Conservation (phyloP, 2,113 vertebrate species). For the Embiotoca jacksoni region DNA sequence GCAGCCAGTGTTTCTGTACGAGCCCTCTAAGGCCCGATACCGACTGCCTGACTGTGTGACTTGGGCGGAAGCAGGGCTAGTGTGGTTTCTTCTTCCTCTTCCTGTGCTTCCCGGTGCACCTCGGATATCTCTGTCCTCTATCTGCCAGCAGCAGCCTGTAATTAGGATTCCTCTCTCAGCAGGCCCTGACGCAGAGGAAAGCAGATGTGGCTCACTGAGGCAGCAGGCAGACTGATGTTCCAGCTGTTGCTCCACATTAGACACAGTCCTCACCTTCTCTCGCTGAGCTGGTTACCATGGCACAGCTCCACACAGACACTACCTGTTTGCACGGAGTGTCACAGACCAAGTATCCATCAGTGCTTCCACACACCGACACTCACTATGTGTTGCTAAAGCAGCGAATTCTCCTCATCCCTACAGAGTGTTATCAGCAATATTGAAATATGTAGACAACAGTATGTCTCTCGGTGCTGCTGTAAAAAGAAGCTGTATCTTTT, state of each 20-base stretch:
- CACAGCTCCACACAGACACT: conserved; percentile 72
- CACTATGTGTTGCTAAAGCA: conserved; percentile 26
- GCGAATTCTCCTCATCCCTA: conserved; percentile 6
- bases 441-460: conserved; percentile 28
- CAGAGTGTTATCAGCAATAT: conserved; percentile 15
- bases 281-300: conserved; percentile 73
- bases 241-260: conserved; percentile 79
- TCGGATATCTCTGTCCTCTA: conserved; percentile 78
- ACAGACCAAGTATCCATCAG: conserved; percentile 20
- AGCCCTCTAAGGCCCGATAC: conserved; percentile 25
- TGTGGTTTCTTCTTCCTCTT: conserved; percentile 62
- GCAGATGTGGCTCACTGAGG: conserved; percentile 82
- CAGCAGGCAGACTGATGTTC: conserved; percentile 75
- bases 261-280: conserved; percentile 64
- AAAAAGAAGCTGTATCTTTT: conserved; percentile 31
- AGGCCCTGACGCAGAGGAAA: conserved; percentile 76
- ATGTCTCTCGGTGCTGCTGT: conserved; percentile 25
- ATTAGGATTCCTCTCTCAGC: conserved; percentile 84
- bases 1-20: conserved; percentile 28
- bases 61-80: conserved; percentile 25
- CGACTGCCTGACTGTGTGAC: conserved; percentile 24
- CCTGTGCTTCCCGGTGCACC: conserved; percentile 65
- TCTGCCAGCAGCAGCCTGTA: conserved; percentile 80
- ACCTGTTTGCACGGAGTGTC: conserved; percentile 44
- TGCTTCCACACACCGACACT: background rate